These are phyloP conservation scores for Conus canariensis DNA, from an alignment of 2,888 invertebrate species.

Conservation along the genomic window DNA sequence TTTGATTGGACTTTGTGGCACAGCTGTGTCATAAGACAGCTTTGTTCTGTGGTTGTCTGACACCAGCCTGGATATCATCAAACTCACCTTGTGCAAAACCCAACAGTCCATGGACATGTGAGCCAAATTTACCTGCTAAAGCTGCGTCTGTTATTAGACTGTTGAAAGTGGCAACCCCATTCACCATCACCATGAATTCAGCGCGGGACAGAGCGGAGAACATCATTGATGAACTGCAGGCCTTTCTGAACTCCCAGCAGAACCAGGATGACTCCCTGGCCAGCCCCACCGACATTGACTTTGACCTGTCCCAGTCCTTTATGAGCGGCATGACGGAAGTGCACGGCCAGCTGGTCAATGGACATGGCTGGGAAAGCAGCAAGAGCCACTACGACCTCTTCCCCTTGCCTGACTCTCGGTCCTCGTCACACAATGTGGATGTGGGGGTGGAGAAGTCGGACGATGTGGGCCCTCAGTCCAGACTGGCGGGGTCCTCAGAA, in stretches of 20 bases:
- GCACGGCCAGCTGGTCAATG: not conserved
- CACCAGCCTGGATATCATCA: no score
- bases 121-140: no score
- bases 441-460: not conserved
- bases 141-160: no score
- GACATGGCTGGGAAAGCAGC: not conserved
- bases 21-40: no score
- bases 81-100: no score
- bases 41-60: no score
- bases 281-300: conserved; percentile 20
- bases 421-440: not conserved
- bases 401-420: not conserved
- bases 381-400: not conserved
- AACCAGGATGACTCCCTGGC: conserved; percentile 41
- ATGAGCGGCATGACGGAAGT: not conserved
- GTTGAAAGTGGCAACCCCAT: no score
- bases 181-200: conserved; percentile 22
- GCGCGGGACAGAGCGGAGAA: conserved; percentile 38
- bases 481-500: conserved; percentile 21
- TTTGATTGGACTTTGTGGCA: no score
- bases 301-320: conserved; percentile 16
- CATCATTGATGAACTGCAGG: conserved; percentile 46
- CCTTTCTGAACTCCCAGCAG: conserved; percentile 40
- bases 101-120: no score
- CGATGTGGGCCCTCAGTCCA: not conserved